Evolutionary conservation across 2,888 invertebrate species (phyloP).

Genomic region (Uloborus plumipes): DNA sequence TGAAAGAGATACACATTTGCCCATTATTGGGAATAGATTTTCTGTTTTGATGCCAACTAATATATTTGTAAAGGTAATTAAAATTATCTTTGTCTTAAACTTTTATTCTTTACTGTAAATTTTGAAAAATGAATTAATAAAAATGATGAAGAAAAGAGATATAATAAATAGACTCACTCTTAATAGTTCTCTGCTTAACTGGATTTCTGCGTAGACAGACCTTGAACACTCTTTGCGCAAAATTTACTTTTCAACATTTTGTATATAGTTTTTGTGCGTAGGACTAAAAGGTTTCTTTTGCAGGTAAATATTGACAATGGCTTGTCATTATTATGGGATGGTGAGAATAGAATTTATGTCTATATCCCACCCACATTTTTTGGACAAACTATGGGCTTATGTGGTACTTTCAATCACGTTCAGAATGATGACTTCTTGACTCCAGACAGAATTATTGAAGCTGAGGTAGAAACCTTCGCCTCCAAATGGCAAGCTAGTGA

Average conservation of each 20-base stretch:
- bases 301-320: conserved; percentile 82
- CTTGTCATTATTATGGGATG: conserved; percentile 90
- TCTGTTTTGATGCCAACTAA: conserved; percentile 34
- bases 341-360: conserved; percentile 84
- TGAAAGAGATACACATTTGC: conserved; percentile 20
- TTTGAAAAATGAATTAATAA: too few relatives aligned
- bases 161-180: background rate
- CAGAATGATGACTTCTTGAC: conserved; percentile 91
- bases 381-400: conserved; percentile 80
- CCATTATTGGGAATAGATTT: conserved; percentile 22
- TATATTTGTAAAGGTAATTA: conserved; percentile 40
- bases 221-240: too few relatives aligned
- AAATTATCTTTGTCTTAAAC: too few relatives aligned
- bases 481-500: conserved; percentile 91
- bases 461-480: conserved; percentile 83
- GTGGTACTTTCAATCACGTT: conserved; percentile 90
- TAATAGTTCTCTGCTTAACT: too few relatives aligned
- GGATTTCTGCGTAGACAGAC: too few relatives aligned
- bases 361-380: conserved; percentile 82
- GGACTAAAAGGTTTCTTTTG: conserved; percentile 65
- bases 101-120: too few relatives aligned
- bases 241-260: background rate
- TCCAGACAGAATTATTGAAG: conserved; percentile 87
- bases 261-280: background rate
- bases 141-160: background rate